Evolutionary conservation across 2,888 invertebrate species (phyloP).

Genomic region (Sturmia bella): DNA sequence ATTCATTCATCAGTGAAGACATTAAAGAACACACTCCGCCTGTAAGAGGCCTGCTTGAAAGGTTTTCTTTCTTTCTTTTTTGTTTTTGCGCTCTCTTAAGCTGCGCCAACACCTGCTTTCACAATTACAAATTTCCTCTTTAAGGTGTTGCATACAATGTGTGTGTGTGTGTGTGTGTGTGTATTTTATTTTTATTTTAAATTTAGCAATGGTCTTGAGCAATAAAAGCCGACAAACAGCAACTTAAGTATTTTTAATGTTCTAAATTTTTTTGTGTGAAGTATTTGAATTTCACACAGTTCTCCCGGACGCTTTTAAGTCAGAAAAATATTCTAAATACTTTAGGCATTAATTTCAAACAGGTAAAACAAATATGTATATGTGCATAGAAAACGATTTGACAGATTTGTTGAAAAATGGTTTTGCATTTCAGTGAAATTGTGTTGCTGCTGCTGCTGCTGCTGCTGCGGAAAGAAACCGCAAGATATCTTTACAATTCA

Average conservation of each 20-base stretch:
- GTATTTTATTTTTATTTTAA: background rate
- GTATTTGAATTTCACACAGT: no score
- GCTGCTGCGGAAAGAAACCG: slow-evolving; percentile 2
- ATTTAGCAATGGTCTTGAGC: slow-evolving; percentile 26
- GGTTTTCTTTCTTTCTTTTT: slow-evolving; percentile 1
- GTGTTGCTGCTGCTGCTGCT: no score
- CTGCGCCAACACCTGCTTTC: slow-evolving; percentile 20
- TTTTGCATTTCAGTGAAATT: slow-evolving; percentile 27
- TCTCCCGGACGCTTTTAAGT: no score
- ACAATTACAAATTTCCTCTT: slow-evolving; percentile 18
- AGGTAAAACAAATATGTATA: slow-evolving; percentile 20
- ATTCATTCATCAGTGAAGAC: background rate
- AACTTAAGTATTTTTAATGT: slow-evolving; percentile 1
- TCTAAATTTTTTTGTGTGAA: slow-evolving; percentile 12
- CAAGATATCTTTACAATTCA: slow-evolving; percentile 15
- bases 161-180: background rate
- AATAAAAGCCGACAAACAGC: slow-evolving; percentile 19
- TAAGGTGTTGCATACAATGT: background rate
- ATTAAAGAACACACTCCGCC: background rate
- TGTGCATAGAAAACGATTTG: slow-evolving; percentile 12
- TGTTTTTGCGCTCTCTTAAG: slow-evolving; percentile 6
- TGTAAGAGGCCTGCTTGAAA: background rate
- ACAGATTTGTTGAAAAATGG: slow-evolving; percentile 50
- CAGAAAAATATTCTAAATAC: background rate
- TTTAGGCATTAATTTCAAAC: background rate